phyloP scores from a whole-genome alignment of 2,113 vertebrate genomes.

The Tichodroma muraria region DNA sequence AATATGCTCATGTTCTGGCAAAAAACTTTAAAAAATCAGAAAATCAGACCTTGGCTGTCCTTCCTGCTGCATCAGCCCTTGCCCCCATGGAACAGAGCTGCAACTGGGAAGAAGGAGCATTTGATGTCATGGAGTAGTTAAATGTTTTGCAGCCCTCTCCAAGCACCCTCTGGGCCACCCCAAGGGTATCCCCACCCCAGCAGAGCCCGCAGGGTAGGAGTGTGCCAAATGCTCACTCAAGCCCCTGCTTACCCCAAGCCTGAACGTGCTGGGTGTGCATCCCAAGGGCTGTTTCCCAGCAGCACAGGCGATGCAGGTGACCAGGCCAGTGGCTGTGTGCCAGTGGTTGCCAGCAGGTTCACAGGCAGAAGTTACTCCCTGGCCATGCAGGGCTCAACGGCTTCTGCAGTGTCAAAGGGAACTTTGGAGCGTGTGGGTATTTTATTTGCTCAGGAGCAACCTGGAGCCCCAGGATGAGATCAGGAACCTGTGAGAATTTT shows the following conservation, averaged over 20 bases:
- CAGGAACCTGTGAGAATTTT: conserved; percentile 9
- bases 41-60: neutral
- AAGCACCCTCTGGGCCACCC: neutral
- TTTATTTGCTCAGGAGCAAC: neutral
- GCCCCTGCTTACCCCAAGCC: fast-evolving
- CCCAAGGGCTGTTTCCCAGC: neutral
- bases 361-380: neutral
- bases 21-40: neutral
- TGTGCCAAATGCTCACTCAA: fast-evolving
- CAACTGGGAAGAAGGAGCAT: neutral
- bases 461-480: neutral
- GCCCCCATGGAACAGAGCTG: neutral
- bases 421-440: neutral
- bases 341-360: neutral
- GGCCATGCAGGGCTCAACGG: neutral
- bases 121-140: neutral
- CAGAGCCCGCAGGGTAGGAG: neutral
- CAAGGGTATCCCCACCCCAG: neutral
- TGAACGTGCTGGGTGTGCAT: neutral
- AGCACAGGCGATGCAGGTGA: fast-evolving
- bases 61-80: neutral
- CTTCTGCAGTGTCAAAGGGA: neutral
- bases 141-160: neutral
- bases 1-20: conserved; percentile 3
- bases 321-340: neutral